These are phyloP conservation scores for Mugil cephalus DNA, from an alignment of 2,113 vertebrate species.

Conservation along the genomic window DNA sequence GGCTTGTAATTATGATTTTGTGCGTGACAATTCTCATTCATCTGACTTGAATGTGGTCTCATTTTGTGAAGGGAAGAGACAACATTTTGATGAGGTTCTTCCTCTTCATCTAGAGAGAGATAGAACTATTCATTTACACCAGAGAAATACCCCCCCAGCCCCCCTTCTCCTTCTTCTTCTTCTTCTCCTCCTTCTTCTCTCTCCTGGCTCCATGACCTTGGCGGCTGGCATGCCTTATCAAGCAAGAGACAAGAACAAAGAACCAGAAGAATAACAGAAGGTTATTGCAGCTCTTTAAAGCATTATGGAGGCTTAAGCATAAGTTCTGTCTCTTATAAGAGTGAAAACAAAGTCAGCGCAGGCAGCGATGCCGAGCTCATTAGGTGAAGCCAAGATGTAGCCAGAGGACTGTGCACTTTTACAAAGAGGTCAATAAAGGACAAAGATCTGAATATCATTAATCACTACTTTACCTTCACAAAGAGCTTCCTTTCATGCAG, in stretches of 20 bases:
- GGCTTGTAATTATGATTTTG: slow-evolving; percentile 84
- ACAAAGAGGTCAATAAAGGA: slow-evolving; percentile 77
- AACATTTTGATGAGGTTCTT: slow-evolving; percentile 84
- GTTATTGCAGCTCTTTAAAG: slow-evolving; percentile 83
- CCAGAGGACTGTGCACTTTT: slow-evolving; percentile 66
- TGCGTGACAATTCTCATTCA: slow-evolving; percentile 82
- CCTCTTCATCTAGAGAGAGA: slow-evolving; percentile 80
- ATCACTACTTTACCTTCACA: slow-evolving; percentile 52
- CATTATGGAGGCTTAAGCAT: slow-evolving; percentile 73
- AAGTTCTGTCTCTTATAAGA: slow-evolving; percentile 76
- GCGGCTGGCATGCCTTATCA: slow-evolving; percentile 80
- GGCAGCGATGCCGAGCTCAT: slow-evolving; percentile 66
- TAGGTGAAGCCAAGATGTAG: slow-evolving; percentile 72
- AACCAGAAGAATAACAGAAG: slow-evolving; percentile 81
- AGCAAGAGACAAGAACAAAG: slow-evolving; percentile 82
- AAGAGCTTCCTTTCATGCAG: slow-evolving; percentile 28
- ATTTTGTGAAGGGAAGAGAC: slow-evolving; percentile 76
- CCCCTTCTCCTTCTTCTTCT: no score
- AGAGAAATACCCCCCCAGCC: slow-evolving; percentile 66
- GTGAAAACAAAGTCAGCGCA: slow-evolving; percentile 74
- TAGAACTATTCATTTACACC: slow-evolving; percentile 80
- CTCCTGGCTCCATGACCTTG: slow-evolving; percentile 81
- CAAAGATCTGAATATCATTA: slow-evolving; percentile 73
- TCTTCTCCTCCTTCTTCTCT: slow-evolving; percentile 52
- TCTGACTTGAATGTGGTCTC: slow-evolving; percentile 79